Percentiles rank a stretch among this genome's conserved stretches.
phyloP scores from a whole-genome alignment of 2,888 invertebrate genomes.

The Pachycephus smyrnensis region DNA sequence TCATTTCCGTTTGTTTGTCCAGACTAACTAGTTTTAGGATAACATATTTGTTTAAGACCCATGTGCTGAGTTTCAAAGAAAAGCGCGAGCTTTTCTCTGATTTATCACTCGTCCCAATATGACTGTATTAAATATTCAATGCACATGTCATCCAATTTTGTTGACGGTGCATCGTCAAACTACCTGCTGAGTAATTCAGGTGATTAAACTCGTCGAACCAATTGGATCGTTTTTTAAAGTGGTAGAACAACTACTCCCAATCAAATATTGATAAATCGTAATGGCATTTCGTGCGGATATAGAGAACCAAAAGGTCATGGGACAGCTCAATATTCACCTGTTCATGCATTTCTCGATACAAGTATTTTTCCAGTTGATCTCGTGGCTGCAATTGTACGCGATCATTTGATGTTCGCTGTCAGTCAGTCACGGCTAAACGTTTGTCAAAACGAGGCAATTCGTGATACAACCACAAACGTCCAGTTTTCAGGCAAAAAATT shows the following conservation, averaged over 20 bases:
- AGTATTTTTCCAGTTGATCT: neutral
- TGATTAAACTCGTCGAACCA: neutral
- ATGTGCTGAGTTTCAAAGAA: neutral
- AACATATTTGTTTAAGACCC: neutral
- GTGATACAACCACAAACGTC: neutral
- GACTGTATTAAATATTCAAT: neutral
- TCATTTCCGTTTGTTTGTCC: constrained; percentile 15
- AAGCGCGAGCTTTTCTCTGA: neutral
- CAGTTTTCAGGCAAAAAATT: neutral
- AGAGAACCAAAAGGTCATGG: neutral
- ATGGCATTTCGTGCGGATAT: neutral
- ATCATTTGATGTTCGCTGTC: neutral
- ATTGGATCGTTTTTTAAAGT: neutral
- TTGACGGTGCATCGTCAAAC: neutral
- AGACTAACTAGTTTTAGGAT: neutral
- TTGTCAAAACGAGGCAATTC: neutral
- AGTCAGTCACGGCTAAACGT: neutral
- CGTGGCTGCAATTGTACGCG: neutral
- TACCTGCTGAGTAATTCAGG: neutral
- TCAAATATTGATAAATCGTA: neutral
- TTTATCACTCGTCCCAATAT: no score
- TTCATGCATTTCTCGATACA: neutral
- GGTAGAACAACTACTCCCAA: neutral
- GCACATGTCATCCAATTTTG: neutral
- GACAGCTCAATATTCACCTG: neutral